A percentile compares a stretch with the other conserved stretches of the same genome.
These are phyloP conservation scores for Thamnaconus septentrionalis DNA, from an alignment of 2,113 vertebrate genomes.

Conservation along the genomic window DNA sequence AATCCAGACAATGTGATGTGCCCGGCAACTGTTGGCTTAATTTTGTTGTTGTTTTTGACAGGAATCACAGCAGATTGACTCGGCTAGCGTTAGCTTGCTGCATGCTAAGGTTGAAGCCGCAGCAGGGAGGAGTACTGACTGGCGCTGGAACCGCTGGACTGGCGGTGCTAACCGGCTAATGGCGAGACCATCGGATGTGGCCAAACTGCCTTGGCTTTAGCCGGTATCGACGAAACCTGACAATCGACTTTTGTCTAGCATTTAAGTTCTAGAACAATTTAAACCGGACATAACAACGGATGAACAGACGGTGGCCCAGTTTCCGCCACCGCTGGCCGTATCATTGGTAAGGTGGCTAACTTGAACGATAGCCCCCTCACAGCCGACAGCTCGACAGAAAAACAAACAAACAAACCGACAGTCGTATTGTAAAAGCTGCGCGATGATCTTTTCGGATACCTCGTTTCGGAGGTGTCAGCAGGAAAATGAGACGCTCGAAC, in stretches of 20 bases:
- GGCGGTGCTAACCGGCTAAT: neutral
- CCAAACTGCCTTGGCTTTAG: too few relatives aligned
- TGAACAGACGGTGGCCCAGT: slow-evolving; percentile 46
- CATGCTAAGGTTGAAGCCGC: slow-evolving; percentile 32
- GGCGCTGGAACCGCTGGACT: neutral
- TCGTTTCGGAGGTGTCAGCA: neutral
- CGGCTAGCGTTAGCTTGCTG: slow-evolving; percentile 34
- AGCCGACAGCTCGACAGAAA: neutral
- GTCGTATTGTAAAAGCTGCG: neutral
- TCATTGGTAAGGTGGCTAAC: neutral
- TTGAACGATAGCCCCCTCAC: neutral
- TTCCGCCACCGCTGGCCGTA: slow-evolving; percentile 13
- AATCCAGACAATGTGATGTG: too few relatives aligned
- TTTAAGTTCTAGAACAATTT: neutral
- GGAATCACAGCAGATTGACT: neutral
- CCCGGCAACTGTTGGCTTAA: neutral
- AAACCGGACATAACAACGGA: slow-evolving; percentile 1
- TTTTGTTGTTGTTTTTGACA: neutral
- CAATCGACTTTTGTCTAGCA: neutral
- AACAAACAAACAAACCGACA: neutral
- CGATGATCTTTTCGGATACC: slow-evolving; percentile 17
- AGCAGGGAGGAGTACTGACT: too few relatives aligned
- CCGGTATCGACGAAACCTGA: too few relatives aligned
- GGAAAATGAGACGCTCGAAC: slow-evolving; percentile 14
- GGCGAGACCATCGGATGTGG: too few relatives aligned